Evolutionary conservation across 2,888 invertebrate genomes (phyloP).

Genomic region (Hirtodrosophila confusa): DNA sequence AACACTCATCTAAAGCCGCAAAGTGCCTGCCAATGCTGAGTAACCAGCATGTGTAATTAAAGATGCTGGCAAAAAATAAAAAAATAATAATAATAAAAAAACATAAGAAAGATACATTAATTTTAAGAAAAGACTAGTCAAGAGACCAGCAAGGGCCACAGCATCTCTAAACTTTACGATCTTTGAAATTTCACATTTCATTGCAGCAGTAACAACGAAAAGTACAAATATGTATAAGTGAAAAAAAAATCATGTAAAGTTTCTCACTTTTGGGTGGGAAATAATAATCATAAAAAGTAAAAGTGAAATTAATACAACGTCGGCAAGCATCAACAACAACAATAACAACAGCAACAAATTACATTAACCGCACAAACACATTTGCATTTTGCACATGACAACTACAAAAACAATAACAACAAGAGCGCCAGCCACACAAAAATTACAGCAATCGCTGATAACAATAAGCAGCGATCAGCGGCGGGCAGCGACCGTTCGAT

Average conservation of each 20-base stretch:
- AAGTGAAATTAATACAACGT: slow-evolving; percentile 77
- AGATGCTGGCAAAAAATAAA: slow-evolving; percentile 59
- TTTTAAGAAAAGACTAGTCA: slow-evolving; percentile 44
- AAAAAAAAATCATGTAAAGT: slow-evolving; percentile 70
- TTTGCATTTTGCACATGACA: slow-evolving; percentile 74
- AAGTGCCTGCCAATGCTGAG: slow-evolving; percentile 48
- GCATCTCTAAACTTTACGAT: slow-evolving; percentile 74
- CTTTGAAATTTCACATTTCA: slow-evolving; percentile 76
- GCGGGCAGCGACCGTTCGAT: slow-evolving; percentile 25
- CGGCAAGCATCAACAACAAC: slow-evolving; percentile 37
- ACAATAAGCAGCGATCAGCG: slow-evolving; percentile 45
- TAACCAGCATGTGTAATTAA: slow-evolving; percentile 69
- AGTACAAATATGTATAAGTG: slow-evolving; percentile 61
- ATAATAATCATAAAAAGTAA: slow-evolving; percentile 78
- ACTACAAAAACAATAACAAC: slow-evolving; percentile 31
- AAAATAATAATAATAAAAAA: slow-evolving; percentile 39
- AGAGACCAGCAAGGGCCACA: slow-evolving; percentile 33
- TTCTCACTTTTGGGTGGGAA: slow-evolving; percentile 79
- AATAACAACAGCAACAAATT: slow-evolving; percentile 45
- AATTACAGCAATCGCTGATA: slow-evolving; percentile 62
- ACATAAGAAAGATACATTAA: slow-evolving; percentile 40
- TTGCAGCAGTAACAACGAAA: slow-evolving; percentile 50
- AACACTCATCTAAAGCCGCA: slow-evolving; percentile 30
- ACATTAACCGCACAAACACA: slow-evolving; percentile 64
- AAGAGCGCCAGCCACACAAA: slow-evolving; percentile 30